Conservation (phyloP, 2,888 invertebrate genomes). For the Heliconius ismenius region DNA sequence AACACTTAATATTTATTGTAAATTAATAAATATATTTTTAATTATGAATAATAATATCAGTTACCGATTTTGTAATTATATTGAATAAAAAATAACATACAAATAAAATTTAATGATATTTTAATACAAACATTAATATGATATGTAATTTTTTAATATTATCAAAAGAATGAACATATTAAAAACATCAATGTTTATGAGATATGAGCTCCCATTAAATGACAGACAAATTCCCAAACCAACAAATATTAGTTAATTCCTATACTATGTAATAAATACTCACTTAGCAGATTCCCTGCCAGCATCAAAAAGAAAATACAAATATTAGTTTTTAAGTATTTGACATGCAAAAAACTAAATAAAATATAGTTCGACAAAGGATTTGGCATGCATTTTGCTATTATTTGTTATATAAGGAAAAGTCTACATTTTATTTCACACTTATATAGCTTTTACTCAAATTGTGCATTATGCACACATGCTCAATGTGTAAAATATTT, state of each 20-base stretch:
- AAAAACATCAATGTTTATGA: neutral
- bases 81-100: neutral
- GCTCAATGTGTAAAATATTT: neutral
- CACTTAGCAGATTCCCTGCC: conserved; percentile 82
- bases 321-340: conserved; percentile 53
- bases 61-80: neutral
- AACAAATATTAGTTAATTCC: conserved; percentile 23
- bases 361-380: neutral
- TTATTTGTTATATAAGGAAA: neutral
- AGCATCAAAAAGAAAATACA: conserved; percentile 73
- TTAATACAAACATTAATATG: neutral
- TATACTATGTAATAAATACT: conserved; percentile 63
- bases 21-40: no score
- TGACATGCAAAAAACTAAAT: conserved; percentile 25
- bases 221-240: conserved; percentile 17
- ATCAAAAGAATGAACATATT: neutral
- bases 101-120: neutral
- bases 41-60: neutral
- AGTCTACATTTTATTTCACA: neutral
- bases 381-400: neutral
- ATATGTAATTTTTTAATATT: neutral
- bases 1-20: no score
- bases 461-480: neutral
- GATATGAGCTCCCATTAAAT: neutral
- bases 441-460: neutral